phyloP scores from a whole-genome alignment of 2,888 invertebrate genomes.

The Drosophila helvetica region DNA sequence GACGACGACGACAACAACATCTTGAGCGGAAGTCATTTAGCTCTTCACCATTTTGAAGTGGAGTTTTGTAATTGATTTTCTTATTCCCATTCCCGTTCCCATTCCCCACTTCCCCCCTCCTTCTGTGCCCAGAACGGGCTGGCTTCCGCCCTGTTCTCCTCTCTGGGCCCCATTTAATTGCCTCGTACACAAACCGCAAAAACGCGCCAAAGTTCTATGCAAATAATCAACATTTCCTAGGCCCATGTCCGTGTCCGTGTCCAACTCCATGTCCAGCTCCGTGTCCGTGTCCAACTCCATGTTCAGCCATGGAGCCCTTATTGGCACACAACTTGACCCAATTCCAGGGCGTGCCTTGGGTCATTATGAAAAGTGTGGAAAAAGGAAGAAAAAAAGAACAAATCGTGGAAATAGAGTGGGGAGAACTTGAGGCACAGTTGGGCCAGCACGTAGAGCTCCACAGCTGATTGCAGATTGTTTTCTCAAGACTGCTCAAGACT shows the following conservation, averaged over 20 bases:
- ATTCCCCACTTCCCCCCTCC: slow-evolving; percentile 9
- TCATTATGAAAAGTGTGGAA: slow-evolving; percentile 54
- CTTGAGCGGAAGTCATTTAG: slow-evolving; percentile 73
- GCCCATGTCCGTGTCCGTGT: slow-evolving; percentile 29
- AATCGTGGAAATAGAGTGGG: slow-evolving; percentile 33
- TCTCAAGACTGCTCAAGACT: slow-evolving; percentile 38
- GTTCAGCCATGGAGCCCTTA: slow-evolving; percentile 46
- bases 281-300: slow-evolving; percentile 21
- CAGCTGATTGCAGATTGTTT: slow-evolving; percentile 43
- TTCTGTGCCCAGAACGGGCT: slow-evolving; percentile 4
- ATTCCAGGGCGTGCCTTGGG: slow-evolving; percentile 46
- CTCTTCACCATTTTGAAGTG: slow-evolving; percentile 54
- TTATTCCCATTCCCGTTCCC: slow-evolving; percentile 15
- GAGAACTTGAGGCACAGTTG: slow-evolving; percentile 43
- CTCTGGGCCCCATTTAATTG: slow-evolving; percentile 63
- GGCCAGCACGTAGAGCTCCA: slow-evolving; percentile 23
- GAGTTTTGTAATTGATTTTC: slow-evolving; percentile 65
- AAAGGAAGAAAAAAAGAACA: slow-evolving; percentile 20
- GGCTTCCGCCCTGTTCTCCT: slow-evolving; percentile 42
- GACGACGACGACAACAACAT: slow-evolving; percentile 54
- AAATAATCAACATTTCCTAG: slow-evolving; percentile 59
- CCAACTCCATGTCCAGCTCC: slow-evolving; percentile 51
- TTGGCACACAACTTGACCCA: slow-evolving; percentile 71
- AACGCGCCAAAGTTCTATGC: slow-evolving; percentile 73
- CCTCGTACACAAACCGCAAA: slow-evolving; percentile 61